Base-by-base conservation (phyloP, 2,797 vertebrate genomes). In the Ambastaia sidthimunki region DNA sequence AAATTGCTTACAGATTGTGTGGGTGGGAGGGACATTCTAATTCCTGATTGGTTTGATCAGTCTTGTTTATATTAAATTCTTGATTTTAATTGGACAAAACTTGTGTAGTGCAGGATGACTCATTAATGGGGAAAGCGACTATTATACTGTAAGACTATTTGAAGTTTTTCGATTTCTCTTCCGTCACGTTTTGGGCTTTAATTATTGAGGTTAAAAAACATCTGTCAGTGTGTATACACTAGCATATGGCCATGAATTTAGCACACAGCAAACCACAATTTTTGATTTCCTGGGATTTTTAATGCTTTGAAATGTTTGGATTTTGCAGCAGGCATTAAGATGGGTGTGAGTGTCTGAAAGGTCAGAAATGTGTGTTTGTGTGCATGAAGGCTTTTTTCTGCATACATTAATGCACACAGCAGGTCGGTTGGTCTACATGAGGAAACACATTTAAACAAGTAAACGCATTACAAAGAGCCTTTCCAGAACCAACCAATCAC, bases 401-500 rank as follows among this genome's bases (percentile, higher is more conserved):
- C 52, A 44, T 28, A n/a, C 13, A 28, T 37, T 28, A 28, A 28
- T 28, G 60, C 21, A 10, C 18, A 16, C 73, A 9, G 59, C 73
- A 16, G 7, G 60, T 28, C 10, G 50, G 7, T n/a, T 5, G 44
- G 37, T 77, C 54, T 77, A 23, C 60, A 19, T 65, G 44, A 25
- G 12, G 2, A 62, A 16, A 23, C 23, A 48, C 18, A 2, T 69
- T 31, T 28, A 50, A 84, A 72, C 66, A 68, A 71, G 55, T 55
- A 66, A 72, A 72, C 59, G 28, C 48, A 28, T 79, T 55, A 55
- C 28, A 55, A 59, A 65, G 37, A 66, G n/a, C 55, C 63, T 73
- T 81, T 60, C 37, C 59, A 68, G 67, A 34, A 28, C 0, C 34
- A 69, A 34, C n/a, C 59, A 71, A 78, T 63, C 25, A 60, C n/a